Evolutionary conservation across 2,797 vertebrate genomes (phyloP), one percentile per base, ranked within the genome.

Genomic region (Cuniculus paca): DNA sequence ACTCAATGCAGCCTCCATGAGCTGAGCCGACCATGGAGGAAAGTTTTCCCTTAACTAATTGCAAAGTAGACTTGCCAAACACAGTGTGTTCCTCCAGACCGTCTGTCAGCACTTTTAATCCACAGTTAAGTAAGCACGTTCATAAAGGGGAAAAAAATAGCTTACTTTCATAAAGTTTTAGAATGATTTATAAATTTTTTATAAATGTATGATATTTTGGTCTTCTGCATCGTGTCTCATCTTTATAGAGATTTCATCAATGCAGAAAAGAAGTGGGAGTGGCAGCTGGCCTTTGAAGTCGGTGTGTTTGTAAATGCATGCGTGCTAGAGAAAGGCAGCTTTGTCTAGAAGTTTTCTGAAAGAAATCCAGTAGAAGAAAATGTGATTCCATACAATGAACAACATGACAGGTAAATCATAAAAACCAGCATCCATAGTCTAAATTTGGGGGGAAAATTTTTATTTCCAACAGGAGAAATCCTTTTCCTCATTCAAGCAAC

Each of bases 111-210:
- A 97, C 39, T 97, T 97, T 97, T 74, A 88, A 86, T 90, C 77
- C 84, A 78, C 61, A 97, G 70, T 77, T 95, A 96, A 93, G 80
- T 84, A 95, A 90, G 81, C 48, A 48, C 90, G 81, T 91, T 91
- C 95, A 90, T 48, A 91, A 92, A 93, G 60, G 84, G 28, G 14
- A 77, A 80, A 74, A 63, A 87, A 91, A 74, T 34, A 93, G 90
- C 91, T 97, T 96, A 84, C 95, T 92, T 97, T 95, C 85, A 68
- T 86, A 80, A 97, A 96, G 88, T 93, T 96, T 96, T 86, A 19
- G 88, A 96, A 97, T 88, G 74, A 94, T 96, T 93, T 88, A 97
- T 97, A 93, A 82, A 96, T 92, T 93, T 97, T 97, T 96, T 86
- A 97, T 97, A 93, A 88, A 93, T 94, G 88, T 42, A 34, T 79